A percentile compares a stretch with the other conserved stretches of the same genome.
Conservation (phyloP, 2,113 vertebrate species). For the Ammospiza caudacuta region DNA sequence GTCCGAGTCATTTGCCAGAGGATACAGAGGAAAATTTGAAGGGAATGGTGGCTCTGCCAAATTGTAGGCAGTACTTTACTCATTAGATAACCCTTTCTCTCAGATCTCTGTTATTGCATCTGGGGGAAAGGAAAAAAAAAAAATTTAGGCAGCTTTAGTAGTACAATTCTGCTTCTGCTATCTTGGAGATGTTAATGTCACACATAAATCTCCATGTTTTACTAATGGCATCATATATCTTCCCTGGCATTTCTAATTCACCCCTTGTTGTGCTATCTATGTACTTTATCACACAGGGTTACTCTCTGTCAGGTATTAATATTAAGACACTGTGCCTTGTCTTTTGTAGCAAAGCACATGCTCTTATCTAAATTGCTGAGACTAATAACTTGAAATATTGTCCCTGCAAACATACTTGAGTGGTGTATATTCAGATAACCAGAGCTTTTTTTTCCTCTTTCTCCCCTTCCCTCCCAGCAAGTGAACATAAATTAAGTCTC, state of each 20-base stretch:
- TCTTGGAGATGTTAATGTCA: not conserved
- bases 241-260: constrained; percentile 10
- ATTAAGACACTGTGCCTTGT: not conserved
- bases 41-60: not conserved
- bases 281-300: constrained; percentile 6
- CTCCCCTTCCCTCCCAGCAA: not conserved
- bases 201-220: constrained; percentile 39
- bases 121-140: not conserved
- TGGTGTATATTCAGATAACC: not conserved
- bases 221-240: constrained; percentile 36
- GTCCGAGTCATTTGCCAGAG: not conserved
- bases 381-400: constrained; percentile 50
- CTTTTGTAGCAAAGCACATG: not conserved
- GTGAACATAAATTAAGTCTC: not conserved
- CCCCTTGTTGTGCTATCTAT: not conserved
- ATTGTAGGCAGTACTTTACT: not conserved
- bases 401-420: not conserved
- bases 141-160: not conserved
- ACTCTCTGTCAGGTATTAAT: constrained; percentile 13
- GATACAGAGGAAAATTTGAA: not conserved
- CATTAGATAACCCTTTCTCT: not conserved
- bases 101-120: not conserved
- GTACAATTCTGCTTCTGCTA: not conserved
- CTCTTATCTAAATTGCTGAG: constrained; percentile 50
- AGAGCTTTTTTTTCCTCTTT: not conserved